phyloP scores from a whole-genome alignment of 2,888 invertebrate genomes.

The Drosophila antonietae region DNA sequence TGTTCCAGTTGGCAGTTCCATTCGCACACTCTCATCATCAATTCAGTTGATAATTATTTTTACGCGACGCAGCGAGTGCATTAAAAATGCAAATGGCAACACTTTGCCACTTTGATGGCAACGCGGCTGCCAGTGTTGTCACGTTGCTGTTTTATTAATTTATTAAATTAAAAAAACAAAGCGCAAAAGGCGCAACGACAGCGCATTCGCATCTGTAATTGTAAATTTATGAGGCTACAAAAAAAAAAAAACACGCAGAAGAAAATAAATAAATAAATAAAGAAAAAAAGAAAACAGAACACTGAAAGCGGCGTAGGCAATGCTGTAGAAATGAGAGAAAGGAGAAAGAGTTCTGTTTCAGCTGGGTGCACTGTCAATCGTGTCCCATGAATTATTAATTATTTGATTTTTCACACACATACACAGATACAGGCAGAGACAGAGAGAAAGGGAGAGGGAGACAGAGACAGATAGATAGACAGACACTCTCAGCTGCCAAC shows the following conservation, averaged over 20 bases:
- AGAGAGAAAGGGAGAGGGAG: background rate
- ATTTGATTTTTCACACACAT: slow-evolving; percentile 72
- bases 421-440: slow-evolving; percentile 12
- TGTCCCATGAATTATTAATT: slow-evolving; percentile 81
- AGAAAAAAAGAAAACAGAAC: background rate
- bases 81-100: slow-evolving; percentile 83
- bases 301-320: background rate
- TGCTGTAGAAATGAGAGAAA: slow-evolving; percentile 16
- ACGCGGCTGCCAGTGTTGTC: slow-evolving; percentile 65
- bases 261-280: slow-evolving; percentile 23
- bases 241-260: background rate
- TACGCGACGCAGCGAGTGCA: slow-evolving; percentile 76
- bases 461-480: slow-evolving; percentile 13
- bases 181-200: slow-evolving; percentile 37
- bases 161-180: slow-evolving; percentile 71
- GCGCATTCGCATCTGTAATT: slow-evolving; percentile 70
- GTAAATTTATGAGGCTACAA: slow-evolving; percentile 72
- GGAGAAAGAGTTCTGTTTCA: slow-evolving; percentile 57
- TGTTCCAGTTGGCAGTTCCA: slow-evolving; percentile 11
- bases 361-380: slow-evolving; percentile 74
- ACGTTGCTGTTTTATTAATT: slow-evolving; percentile 81
- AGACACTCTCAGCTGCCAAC: slow-evolving; percentile 23
- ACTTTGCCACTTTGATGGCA: slow-evolving; percentile 82
- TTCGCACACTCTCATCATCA: slow-evolving; percentile 64
- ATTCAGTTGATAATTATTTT: slow-evolving; percentile 82